Conservation (phyloP, 2,888 invertebrate species). For the Lasioglossum villosulum region DNA sequence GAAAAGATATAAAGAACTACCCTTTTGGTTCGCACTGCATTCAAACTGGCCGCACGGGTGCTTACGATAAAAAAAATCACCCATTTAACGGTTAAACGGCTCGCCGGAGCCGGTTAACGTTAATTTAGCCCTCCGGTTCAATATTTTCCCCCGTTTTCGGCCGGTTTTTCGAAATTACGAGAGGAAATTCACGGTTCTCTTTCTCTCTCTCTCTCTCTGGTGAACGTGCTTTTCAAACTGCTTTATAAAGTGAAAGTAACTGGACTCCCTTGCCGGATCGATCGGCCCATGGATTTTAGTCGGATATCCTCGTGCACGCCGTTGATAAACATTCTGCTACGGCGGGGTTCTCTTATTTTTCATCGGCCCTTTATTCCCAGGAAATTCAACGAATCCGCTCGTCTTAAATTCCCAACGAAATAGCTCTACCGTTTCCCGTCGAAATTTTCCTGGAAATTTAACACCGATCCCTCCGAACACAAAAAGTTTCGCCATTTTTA, state of each 20-base stretch:
- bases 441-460: not conserved
- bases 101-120: not conserved
- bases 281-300: conserved; percentile 23
- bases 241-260: conserved; percentile 46
- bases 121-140: not conserved
- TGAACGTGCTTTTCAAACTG: conserved; percentile 17
- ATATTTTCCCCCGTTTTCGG: not conserved
- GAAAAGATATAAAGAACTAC: conserved; percentile 4
- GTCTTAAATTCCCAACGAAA: not conserved
- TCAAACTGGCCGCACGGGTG: not conserved
- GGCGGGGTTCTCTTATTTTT: not conserved
- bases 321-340: not conserved
- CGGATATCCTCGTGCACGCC: conserved; percentile 14
- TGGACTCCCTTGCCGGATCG: conserved; percentile 21
- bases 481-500: not conserved
- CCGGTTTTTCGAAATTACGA: conserved; percentile 36
- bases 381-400: not conserved
- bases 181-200: conserved; percentile 5
- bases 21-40: not conserved
- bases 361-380: not conserved
- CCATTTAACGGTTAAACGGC: conserved; percentile 7
- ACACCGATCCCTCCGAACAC: not conserved
- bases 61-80: conserved; percentile 3
- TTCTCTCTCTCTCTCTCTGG: not conserved
- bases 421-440: not conserved